Percentiles rank a stretch among this genome's conserved stretches.
Evolutionary conservation across 2,113 vertebrate species (phyloP).

Genomic region (Alligator mississippiensis): DNA sequence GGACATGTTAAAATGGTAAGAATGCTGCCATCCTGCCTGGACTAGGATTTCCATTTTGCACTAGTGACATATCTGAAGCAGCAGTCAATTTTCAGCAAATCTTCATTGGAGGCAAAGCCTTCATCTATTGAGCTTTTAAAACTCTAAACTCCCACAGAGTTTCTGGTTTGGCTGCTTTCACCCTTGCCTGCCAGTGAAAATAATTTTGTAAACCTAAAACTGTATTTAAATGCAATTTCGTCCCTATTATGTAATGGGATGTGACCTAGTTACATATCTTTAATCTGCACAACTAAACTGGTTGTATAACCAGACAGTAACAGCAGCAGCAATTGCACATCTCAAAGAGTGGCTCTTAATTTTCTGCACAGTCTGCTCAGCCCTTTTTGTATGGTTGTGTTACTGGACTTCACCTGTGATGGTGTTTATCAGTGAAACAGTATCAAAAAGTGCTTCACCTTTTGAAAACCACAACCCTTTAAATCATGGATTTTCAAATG

Average conservation of each 20-base stretch:
- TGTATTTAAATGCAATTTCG: slow-evolving; percentile 15
- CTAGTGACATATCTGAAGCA: not conserved
- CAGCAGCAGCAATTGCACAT: not conserved
- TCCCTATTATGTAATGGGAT: slow-evolving; percentile 31
- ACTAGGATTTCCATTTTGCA: not conserved
- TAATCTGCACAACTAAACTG: slow-evolving; percentile 46
- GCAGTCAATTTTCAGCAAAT: not conserved
- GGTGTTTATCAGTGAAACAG: not conserved
- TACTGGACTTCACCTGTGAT: not conserved
- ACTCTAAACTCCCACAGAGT: not conserved
- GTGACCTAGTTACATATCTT: slow-evolving; percentile 36
- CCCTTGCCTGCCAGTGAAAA: slow-evolving; percentile 44
- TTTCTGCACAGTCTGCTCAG: not conserved
- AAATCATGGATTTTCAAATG: too few relatives aligned
- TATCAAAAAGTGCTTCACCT: not conserved
- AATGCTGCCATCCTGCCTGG: not conserved
- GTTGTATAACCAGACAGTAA: not conserved
- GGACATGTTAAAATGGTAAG: slow-evolving; percentile 9
- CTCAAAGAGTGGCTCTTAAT: not conserved
- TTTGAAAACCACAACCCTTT: too few relatives aligned
- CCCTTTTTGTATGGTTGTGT: not conserved
- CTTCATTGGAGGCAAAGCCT: not conserved
- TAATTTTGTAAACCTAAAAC: slow-evolving; percentile 43
- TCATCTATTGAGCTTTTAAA: slow-evolving; percentile 36
- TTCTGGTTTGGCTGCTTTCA: slow-evolving; percentile 13